Evolutionary conservation across 2,797 vertebrate genomes (phyloP).

Genomic region (Buceros bicornis): DNA sequence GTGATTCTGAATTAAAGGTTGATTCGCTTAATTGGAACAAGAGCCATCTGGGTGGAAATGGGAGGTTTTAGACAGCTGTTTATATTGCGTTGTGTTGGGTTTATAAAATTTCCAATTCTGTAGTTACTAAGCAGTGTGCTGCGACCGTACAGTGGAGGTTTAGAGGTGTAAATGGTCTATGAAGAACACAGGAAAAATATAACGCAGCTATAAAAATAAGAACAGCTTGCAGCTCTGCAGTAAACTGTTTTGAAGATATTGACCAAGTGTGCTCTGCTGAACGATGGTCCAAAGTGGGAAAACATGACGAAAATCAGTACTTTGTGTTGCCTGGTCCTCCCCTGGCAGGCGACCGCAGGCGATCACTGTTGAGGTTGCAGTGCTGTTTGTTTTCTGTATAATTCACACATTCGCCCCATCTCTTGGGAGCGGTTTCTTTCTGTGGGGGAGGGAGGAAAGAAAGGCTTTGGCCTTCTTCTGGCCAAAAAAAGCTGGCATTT

Average conservation of each 20-base stretch:
- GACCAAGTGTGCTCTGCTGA: not conserved
- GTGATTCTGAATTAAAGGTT: conserved; percentile 15
- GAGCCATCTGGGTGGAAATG: conserved; percentile 26
- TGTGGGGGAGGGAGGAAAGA: not conserved
- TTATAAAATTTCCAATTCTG: not conserved
- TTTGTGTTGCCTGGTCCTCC: not conserved
- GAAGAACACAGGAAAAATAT: not conserved
- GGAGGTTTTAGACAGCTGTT: conserved; percentile 5
- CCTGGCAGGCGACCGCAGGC: rapidly evolving
- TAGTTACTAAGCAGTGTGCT: not conserved
- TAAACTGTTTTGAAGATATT: not conserved
- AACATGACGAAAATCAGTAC: not conserved
- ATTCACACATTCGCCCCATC: not conserved
- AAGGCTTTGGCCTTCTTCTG: not conserved
- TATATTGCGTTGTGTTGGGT: not conserved
- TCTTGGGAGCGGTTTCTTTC: not conserved
- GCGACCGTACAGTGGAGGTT: not conserved
- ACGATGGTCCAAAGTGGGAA: not conserved
- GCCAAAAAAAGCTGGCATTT: not conserved
- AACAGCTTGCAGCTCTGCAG: not conserved
- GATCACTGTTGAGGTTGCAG: not conserved
- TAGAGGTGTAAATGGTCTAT: not conserved
- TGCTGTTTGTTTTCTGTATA: not conserved
- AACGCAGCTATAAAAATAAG: not conserved
- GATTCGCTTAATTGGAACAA: not conserved